Percentiles rank a stretch among this genome's conserved stretches.
Evolutionary conservation across 1,140 invertebrate genomes (phyloP).

Genomic region (Danaus plexippus): DNA sequence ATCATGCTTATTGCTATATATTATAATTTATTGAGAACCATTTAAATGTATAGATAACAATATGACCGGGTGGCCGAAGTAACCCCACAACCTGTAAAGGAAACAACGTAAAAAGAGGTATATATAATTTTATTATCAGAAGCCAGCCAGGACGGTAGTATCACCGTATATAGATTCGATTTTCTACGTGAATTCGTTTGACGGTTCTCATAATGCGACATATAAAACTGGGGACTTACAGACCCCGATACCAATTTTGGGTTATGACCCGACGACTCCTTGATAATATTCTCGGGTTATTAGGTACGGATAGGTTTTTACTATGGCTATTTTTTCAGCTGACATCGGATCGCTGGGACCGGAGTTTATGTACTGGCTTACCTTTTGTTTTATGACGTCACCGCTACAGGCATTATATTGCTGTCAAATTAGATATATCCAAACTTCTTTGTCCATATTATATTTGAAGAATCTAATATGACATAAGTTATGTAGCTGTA

Average conservation of each 20-base stretch:
- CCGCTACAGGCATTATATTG: constrained; percentile 1
- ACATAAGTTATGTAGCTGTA: no score
- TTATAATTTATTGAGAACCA: no score
- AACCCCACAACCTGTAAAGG: constrained; percentile 43
- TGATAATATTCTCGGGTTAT: constrained; percentile 59
- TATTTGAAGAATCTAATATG: no score
- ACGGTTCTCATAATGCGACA: constrained; percentile 71
- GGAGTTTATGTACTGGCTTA: constrained; percentile 54
- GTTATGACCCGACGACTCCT: constrained; percentile 69
- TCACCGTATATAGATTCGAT: constrained; percentile 72
- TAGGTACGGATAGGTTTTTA: constrained; percentile 66
- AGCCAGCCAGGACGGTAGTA: constrained; percentile 62
- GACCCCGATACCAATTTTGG: constrained; percentile 70
- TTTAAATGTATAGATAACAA: no score
- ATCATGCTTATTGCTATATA: no score
- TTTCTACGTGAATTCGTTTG: constrained; percentile 72
- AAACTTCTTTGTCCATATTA: no score
- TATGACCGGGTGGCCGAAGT: constrained; percentile 27
- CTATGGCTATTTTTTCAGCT: constrained; percentile 60
- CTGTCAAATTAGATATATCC: no score
- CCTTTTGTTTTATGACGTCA: constrained; percentile 50
- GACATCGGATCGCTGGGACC: constrained; percentile 61
- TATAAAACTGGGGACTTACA: constrained; percentile 71
- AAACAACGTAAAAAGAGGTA: constrained; percentile 33
- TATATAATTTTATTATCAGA: constrained; percentile 67